Base-by-base conservation (phyloP, 2,113 vertebrate species). In the Gymnobelideus leadbeateri region DNA sequence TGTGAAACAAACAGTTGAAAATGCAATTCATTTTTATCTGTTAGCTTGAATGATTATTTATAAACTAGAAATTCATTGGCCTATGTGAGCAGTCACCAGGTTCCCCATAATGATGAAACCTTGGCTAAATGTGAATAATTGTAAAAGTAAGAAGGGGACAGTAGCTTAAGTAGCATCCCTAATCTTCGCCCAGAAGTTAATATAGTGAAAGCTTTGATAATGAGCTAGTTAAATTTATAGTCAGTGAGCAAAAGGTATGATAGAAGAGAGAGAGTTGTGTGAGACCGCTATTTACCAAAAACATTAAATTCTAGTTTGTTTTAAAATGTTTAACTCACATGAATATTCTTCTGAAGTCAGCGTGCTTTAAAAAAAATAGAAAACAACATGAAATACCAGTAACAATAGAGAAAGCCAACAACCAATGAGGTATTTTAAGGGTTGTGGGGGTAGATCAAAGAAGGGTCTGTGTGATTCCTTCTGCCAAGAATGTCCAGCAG, bases 281-380 rank as follows among this genome's bases (percentile, higher is more conserved):
- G 94, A 95, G 97, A 90, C 95, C 96, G 95, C 96, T 97, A 95
- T 37, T 53, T 96, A 96, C 37, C 94, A 91, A 97, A 97, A 95
- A 51, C 96, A 93, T 3, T 31, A 96, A 97, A 96, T 95, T 97
- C 98, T 98, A 93, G 93, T 97, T 98, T 96, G 94, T 94, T 98
- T 98, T 95, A 97, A 94, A 97, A 52, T 92, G 96, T 96, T 97
- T 95, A 95, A 96, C 96, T 97, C 93, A 93, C 92, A 97, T 96
- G 96, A 92, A 94, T 89, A 25, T 92, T 96, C 95, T 97, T 96
- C 96, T 92, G 91, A 93, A 92, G 90, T 37, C 0, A 0, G 92
- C 96, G 89, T 93, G 96, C 90, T 92, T 92, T 50, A 92, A 91
- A 92, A 91, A 94, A 96, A 90, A 92, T n/a, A n/a, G 95, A 77